Evolutionary conservation across 2,797 vertebrate genomes (phyloP).

Genomic region (Liparis tanakae): DNA sequence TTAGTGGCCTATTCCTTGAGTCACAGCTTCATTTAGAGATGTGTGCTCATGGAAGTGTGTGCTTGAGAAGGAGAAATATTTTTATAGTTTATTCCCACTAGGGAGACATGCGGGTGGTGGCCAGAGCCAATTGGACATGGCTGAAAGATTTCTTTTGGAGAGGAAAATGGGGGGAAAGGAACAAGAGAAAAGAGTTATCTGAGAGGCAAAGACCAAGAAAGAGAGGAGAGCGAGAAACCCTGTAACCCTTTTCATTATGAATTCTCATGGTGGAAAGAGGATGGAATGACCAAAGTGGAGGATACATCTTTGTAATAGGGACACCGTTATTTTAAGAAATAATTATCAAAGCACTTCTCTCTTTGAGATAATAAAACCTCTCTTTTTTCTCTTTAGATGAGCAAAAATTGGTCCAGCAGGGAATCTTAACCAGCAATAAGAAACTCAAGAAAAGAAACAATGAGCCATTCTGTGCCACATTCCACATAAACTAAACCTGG

Average conservation of each 20-base stretch:
- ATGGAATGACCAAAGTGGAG: conserved; percentile 34
- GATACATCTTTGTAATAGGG: conserved; percentile 51
- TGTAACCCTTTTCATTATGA: conserved; percentile 63
- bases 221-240: conserved; percentile 20
- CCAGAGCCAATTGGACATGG: conserved; percentile 78
- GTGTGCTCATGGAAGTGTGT: conserved; percentile 21
- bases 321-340: conserved; percentile 55
- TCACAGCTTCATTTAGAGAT: conserved; percentile 71
- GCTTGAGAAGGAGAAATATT: conserved; percentile 46
- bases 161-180: conserved; percentile 43
- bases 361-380: conserved; percentile 39
- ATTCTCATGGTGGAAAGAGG: conserved; percentile 39
- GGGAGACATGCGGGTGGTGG: conserved; percentile 68
- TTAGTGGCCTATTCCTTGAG: conserved; percentile 64
- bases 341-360: conserved; percentile 36
- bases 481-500: neutral
- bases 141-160: conserved; percentile 71
- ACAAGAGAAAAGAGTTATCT: conserved; percentile 37
- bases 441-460: conserved; percentile 11
- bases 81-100: conserved; percentile 69
- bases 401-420: conserved; percentile 10
- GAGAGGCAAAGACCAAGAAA: conserved; percentile 37
- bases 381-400: neutral
- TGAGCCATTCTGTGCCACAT: neutral
- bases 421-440: conserved; percentile 18